A percentile compares a stretch with the other conserved stretches of the same genome.
phyloP scores from a whole-genome alignment of 1,140 invertebrate genomes.

The Bombus soroeensis region DNA sequence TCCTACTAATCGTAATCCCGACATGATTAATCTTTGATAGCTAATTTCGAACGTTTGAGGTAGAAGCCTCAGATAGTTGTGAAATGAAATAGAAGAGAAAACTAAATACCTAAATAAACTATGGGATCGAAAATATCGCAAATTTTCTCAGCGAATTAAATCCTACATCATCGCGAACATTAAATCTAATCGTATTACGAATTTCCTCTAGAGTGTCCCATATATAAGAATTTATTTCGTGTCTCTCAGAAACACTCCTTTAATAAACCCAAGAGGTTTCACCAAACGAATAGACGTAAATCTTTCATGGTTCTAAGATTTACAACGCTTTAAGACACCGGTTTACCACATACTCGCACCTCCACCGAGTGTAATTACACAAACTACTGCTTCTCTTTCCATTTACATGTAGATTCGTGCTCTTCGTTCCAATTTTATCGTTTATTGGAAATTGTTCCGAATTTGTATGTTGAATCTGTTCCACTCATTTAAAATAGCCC shows the following conservation, averaged over 20 bases:
- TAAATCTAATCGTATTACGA: background rate
- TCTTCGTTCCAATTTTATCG: background rate
- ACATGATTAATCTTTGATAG: background rate
- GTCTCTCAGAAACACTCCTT: background rate
- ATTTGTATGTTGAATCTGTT: background rate
- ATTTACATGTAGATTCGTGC: background rate
- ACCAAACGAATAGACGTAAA: slow-evolving; percentile 8
- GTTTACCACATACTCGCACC: background rate
- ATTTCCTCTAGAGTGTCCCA: too few relatives aligned
- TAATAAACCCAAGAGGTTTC: slow-evolving; percentile 14
- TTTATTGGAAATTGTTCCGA: background rate
- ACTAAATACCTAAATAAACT: too few relatives aligned
- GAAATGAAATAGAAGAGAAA: too few relatives aligned
- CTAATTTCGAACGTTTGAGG: slow-evolving; percentile 15
- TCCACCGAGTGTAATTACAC: background rate
- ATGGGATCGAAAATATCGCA: too few relatives aligned
- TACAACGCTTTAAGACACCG: background rate
- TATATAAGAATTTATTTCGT: background rate
- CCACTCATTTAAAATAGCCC: too few relatives aligned
- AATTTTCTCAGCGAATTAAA: too few relatives aligned
- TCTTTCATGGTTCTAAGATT: slow-evolving; percentile 15
- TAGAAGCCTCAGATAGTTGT: background rate
- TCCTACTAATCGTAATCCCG: slow-evolving; percentile 28
- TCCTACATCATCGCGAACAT: too few relatives aligned
- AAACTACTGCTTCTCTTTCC: background rate